A percentile compares a stretch with the other conserved stretches of the same genome.
Conservation (phyloP, 2,797 vertebrate species). For the Rhinophrynus dorsalis region DNA sequence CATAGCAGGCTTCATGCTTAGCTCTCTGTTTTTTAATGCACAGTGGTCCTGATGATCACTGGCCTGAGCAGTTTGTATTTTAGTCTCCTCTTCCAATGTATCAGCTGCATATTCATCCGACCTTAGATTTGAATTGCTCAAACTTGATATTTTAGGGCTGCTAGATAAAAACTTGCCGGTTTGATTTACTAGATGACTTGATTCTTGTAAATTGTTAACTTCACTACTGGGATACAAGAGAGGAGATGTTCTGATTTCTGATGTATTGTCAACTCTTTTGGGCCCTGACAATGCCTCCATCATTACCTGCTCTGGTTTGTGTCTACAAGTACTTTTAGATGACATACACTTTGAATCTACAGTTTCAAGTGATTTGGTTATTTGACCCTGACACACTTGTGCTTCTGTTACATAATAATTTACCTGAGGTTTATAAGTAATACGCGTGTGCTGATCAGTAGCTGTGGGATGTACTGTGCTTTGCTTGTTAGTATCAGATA, state of each 20-base stretch:
- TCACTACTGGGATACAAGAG: slow-evolving; percentile 38
- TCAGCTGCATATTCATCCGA: slow-evolving; percentile 10
- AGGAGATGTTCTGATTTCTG: slow-evolving; percentile 44
- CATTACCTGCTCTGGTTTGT: slow-evolving; percentile 55
- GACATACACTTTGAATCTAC: slow-evolving; percentile 47
- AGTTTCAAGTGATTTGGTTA: slow-evolving; percentile 56
- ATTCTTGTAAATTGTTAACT: slow-evolving; percentile 17
- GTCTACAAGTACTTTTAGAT: slow-evolving; percentile 50
- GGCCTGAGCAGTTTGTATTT: slow-evolving; percentile 33
- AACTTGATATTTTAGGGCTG: slow-evolving; percentile 10
- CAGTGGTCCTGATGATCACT: slow-evolving; percentile 2
- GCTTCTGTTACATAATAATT: slow-evolving; percentile 62
- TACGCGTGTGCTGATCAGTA: slow-evolving; percentile 68
- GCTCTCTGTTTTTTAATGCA: slow-evolving; percentile 38
- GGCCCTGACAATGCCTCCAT: slow-evolving; percentile 46
- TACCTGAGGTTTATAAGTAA: slow-evolving; percentile 59
- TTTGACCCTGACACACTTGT: slow-evolving; percentile 67
- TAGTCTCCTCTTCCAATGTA: slow-evolving; percentile 1
- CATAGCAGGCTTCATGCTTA: slow-evolving; percentile 21
- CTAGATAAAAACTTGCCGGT: neutral
- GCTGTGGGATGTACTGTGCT: slow-evolving; percentile 61
- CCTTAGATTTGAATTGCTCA: neutral
- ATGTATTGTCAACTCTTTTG: slow-evolving; percentile 35
- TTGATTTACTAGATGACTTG: slow-evolving; percentile 37
- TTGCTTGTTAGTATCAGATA: slow-evolving; percentile 55